A percentile compares a stretch with the other conserved stretches of the same genome.
phyloP scores from a whole-genome alignment of 2,888 invertebrate genomes.

The Acrobasis consociella region DNA sequence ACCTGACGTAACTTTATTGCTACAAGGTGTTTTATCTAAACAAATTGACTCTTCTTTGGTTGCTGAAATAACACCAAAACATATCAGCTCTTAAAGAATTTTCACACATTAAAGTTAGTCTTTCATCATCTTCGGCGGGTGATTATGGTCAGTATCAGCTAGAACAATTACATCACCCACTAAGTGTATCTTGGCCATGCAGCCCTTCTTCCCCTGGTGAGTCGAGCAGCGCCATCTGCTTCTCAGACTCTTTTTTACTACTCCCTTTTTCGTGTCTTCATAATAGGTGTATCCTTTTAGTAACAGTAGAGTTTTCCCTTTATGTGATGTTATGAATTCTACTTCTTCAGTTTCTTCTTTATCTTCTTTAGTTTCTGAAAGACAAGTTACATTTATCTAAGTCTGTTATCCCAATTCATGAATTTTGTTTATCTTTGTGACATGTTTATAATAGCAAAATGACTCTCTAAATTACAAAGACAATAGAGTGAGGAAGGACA shows the following conservation, averaged over 20 bases:
- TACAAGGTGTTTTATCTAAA: too few relatives aligned
- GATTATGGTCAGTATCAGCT: slow-evolving; percentile 3
- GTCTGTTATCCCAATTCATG: too few relatives aligned
- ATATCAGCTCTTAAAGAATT: not conserved
- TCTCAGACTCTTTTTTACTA: slow-evolving; percentile 7
- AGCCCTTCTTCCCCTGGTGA: slow-evolving; percentile 24
- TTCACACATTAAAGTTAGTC: not conserved
- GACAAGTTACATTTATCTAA: slow-evolving; percentile 11
- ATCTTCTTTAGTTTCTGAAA: slow-evolving; percentile 33
- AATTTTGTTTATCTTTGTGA: too few relatives aligned
- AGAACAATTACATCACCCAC: slow-evolving; percentile 1
- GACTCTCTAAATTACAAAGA: too few relatives aligned
- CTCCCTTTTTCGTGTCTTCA: slow-evolving; percentile 25
- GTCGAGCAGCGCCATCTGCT: slow-evolving; percentile 27
- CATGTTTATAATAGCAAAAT: too few relatives aligned
- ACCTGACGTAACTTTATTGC: too few relatives aligned
- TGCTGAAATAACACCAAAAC: too few relatives aligned
- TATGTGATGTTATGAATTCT: slow-evolving; percentile 22
- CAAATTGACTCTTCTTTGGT: too few relatives aligned
- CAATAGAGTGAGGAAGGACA: too few relatives aligned
- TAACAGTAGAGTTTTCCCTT: slow-evolving; percentile 21
- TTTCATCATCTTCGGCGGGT: not conserved
- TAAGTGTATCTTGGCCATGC: slow-evolving; percentile 21
- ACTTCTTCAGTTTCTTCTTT: slow-evolving; percentile 32
- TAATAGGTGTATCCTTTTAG: slow-evolving; percentile 31